Conservation (phyloP, 1,140 invertebrate species). For the Bombus fervidus region DNA sequence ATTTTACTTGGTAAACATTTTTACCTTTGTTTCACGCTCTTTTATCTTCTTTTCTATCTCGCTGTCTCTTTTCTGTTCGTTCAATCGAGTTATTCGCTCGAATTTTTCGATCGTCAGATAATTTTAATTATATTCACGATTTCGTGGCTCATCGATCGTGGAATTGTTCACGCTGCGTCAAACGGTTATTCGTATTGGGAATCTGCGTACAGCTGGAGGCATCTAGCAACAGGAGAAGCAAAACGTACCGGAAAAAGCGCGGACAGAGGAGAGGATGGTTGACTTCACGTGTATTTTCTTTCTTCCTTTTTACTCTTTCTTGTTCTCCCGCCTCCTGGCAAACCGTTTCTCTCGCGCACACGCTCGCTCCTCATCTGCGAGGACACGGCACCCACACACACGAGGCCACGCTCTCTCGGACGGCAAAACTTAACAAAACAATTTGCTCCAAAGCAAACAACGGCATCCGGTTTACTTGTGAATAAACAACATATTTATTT, state of each 20-base stretch:
- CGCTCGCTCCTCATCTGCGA: not conserved
- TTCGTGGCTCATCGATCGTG: not conserved
- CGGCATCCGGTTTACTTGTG: slow-evolving; percentile 83
- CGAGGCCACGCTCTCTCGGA: slow-evolving; percentile 53
- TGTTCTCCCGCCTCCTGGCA: slow-evolving; percentile 47
- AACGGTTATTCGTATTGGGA: slow-evolving; percentile 21
- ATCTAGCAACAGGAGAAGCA: slow-evolving; percentile 54
- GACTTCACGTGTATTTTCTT: slow-evolving; percentile 71
- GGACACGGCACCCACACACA: slow-evolving; percentile 38
- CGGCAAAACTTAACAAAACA: slow-evolving; percentile 83
- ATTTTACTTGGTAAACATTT: not conserved
- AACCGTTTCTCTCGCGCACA: slow-evolving; percentile 40
- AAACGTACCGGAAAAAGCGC: slow-evolving; percentile 67
- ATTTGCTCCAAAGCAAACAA: slow-evolving; percentile 83
- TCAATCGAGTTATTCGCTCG: not conserved
- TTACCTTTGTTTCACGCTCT: not conserved
- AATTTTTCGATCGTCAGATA: too few species aligned
- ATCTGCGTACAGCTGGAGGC: slow-evolving; percentile 61
- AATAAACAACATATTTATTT: slow-evolving; percentile 84
- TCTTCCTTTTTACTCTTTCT: slow-evolving; percentile 52
- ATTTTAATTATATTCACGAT: not conserved
- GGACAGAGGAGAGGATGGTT: slow-evolving; percentile 44
- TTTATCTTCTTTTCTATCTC: not conserved
- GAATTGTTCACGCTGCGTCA: not conserved
- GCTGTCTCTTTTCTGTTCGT: not conserved